Conservation (phyloP, 2,797 vertebrate genomes). For the Tapera naevia region DNA sequence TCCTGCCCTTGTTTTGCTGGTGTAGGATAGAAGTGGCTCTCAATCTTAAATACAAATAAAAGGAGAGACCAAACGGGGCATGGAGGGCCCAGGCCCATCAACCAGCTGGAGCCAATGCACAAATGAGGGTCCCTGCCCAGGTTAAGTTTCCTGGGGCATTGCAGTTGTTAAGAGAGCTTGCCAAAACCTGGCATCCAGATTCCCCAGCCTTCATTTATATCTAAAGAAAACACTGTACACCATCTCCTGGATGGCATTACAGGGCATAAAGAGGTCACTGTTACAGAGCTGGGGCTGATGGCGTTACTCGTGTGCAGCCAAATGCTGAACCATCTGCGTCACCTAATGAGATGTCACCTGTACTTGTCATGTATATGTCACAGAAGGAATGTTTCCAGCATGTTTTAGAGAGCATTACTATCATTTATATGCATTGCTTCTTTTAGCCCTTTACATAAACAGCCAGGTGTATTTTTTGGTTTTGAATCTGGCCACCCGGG, state of each 20-base stretch:
- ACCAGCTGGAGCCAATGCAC: accelerated
- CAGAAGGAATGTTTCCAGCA: slow-evolving; percentile 18
- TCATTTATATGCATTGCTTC: slow-evolving; percentile 2
- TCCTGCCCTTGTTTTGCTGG: neutral
- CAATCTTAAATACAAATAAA: neutral
- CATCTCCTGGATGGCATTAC: neutral
- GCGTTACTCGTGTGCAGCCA: neutral
- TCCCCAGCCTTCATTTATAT: neutral
- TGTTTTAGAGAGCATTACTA: slow-evolving; percentile 13
- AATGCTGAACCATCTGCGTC: neutral
- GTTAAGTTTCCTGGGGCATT: neutral
- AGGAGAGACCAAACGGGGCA: neutral
- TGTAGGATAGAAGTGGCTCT: neutral
- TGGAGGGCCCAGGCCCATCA: neutral
- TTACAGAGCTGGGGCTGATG: neutral
- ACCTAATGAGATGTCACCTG: neutral
- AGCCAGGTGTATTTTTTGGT: neutral
- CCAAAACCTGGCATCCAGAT: neutral
- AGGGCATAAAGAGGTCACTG: neutral
- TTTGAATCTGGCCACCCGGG: neutral
- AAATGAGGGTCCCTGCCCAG: neutral
- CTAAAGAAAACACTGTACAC: neutral
- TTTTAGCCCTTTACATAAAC: slow-evolving; percentile 38
- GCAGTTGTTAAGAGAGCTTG: neutral
- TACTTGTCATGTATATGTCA: neutral